Base-by-base conservation (phyloP, 2,888 invertebrate genomes). In the Agonum fuliginosum region DNA sequence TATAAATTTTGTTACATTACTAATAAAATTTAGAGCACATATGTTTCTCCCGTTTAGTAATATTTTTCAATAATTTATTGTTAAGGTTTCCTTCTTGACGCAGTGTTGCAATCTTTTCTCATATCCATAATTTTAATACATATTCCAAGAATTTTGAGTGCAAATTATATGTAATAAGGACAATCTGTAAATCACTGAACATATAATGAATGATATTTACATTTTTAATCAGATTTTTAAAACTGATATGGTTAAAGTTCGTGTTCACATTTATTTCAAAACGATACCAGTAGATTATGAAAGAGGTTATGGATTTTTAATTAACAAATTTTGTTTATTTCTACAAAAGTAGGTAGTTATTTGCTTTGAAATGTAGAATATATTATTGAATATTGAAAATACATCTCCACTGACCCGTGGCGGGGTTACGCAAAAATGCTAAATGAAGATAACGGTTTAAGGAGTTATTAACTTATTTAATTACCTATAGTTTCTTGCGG, bases 381-480 rank as follows among this genome's bases (percentile, higher is more conserved):
- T n/a, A n/a, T n/a, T n/a, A n/a, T n/a, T n/a, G 48, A 70, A 48
- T 48, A 48, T 70, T 46, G 70, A 54, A 72, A 72, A 48, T 30
- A 48, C 48, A 1, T 30, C 22, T 48, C 19, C 54, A 54, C 22
- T 72, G 54, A 72, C 54, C 72, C 54, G 22, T 71, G 54, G 22
- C 17, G 37, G 54, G 54, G 51, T 72, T 30, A 37, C 12, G 54
- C 17, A 73, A 73, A 73, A 73, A 58, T 22, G 37, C 43, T 24
- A 17, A 54, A 72, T 72, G 72, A 54, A 72, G 54, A 37, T 73
- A 73, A 73, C 73, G 73, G 73, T 62, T 34, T 22, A 41, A 5
- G 22, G 12, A 37, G 41, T 73, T 73, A 73, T 73, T 73, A 73
- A 73, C 73, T 58, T 73, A 73, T 73, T 73, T 73, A 73, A 73